Base-by-base conservation (phyloP, 2,113 vertebrate genomes). In the Oxyura jamaicensis region DNA sequence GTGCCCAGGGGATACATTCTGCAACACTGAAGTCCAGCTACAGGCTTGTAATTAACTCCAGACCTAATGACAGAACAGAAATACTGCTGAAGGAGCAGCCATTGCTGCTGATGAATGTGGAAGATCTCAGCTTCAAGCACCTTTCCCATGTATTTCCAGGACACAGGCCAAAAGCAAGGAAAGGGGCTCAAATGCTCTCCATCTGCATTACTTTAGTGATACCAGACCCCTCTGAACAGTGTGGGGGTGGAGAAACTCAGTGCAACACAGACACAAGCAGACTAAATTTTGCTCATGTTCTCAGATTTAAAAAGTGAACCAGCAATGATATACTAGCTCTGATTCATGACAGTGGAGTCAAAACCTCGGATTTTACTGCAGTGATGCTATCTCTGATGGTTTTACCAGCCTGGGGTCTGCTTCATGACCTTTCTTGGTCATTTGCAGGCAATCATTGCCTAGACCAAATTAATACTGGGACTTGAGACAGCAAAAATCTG, bases 1-100 rank as follows among this genome's bases (percentile, higher is more conserved):
- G 4, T 44, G 6, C 19, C 48, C 58, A 66, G 48, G 59, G 89
- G 39, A 33, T 39, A 14, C 0, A 0, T 78, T 14, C 22, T 16
- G 2, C 29, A 59, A 15, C 36, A 29, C 6, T 36, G 74, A 90
- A 77, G 36, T 28, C 50, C 25, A 29, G 55, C 44, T 8, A 6
- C 21, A 7, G 55, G 39, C 7, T 46, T 53, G 13, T 29, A 19
- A n/a, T 31, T 53, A 44, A 55, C 10, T 55, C 48, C 67, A 91
- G 33, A 39, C 8, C n/a, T 31, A 44, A 41, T 0, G 4, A 22
- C 13, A 10, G 22, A 7, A 56, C 12, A 80, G 65, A 56, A 89
- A 71, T 53, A 69, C 41, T 23, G 16, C 71, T 48, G 53, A 44
- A 67, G 41, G 52, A 82, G 23, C 17, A 36, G 55, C 13, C 35